Conservation (phyloP, 2,113 vertebrate genomes). For the Orientallactaga bullata region DNA sequence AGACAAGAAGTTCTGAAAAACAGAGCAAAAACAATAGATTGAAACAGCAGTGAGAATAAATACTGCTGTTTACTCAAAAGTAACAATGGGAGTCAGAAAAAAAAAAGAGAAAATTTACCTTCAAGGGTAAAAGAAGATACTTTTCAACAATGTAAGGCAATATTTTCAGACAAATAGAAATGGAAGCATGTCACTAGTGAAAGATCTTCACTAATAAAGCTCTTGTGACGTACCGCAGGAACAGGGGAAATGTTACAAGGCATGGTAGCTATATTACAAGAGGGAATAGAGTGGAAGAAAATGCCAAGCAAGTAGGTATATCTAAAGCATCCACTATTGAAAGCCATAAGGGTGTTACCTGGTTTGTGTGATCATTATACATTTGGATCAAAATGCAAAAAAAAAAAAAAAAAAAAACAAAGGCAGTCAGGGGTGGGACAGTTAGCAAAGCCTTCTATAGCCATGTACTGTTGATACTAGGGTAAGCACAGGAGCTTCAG, state of each 20-base stretch:
- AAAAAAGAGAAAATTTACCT: neutral
- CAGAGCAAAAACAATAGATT: neutral
- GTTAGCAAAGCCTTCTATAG: neutral
- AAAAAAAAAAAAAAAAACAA: neutral
- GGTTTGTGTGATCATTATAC: neutral
- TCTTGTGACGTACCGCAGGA: neutral
- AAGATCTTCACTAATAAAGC: neutral
- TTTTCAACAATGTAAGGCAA: neutral
- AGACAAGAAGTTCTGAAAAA: slow-evolving; percentile 28
- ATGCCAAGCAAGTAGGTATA: neutral
- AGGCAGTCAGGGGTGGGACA: too few relatives aligned
- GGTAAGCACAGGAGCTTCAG: neutral
- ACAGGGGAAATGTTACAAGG: neutral
- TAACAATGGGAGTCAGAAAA: neutral
- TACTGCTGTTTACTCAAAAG: neutral
- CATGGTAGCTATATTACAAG: neutral
- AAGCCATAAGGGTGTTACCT: neutral
- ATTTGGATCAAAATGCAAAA: neutral
- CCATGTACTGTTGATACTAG: neutral
- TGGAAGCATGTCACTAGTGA: neutral
- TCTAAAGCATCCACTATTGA: neutral
- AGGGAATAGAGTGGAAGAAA: neutral
- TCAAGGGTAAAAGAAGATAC: neutral
- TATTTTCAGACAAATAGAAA: slow-evolving; percentile 1
- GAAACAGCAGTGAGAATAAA: too few relatives aligned